Base-by-base conservation (phyloP, 2,888 invertebrate species). In the Synergus gifuensis region DNA sequence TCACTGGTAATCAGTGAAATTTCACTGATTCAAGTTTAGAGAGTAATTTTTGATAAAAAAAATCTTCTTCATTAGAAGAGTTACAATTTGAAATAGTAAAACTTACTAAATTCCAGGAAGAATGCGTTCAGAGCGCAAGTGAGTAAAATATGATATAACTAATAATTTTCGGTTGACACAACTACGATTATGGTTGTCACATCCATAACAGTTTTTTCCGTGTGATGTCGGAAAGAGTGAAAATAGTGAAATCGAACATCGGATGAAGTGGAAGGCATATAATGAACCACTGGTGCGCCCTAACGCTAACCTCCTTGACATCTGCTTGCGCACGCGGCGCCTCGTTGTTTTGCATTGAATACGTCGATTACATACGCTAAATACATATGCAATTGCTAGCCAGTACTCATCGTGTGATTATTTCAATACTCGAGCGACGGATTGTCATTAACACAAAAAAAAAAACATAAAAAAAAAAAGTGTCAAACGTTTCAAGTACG, bases 301-400 rank as follows among this genome's bases (percentile, higher is more conserved):
- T 77, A 82, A 84, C 81, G 83, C 81, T 88, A 87, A 90, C 87
- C 89, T 89, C 83, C 84, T 86, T 89, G 89, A 89, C 89, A 87
- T 87, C 86, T 86, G 85, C 80, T 87, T 86, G 87, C 87, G 86
- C 81, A 85, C 81, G 83, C 83, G 81, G 81, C 79, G 85, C 80
- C 84, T 79, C 78, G 78, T 80, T 83, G 85, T 85, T 90, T 90
- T 89, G 87, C 90, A 90, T 90, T 87, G 86, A 89, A 89, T 89
- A 85, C 85, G 79, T 78, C 82, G 86, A 86, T 87, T 86, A 86
- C 85, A 81, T 82, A 78, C 76, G 79, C 82, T 81, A 83, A 85
- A 88, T 85, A 84, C 85, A 88, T 87, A 86, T 86, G 85, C 85
- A 84, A 87, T 85, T 76, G 79, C 67, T 78, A 36, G 54, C 36